These are phyloP conservation scores for Chrysotoxum bicinctum DNA, from an alignment of 2,888 invertebrate genomes.

Conservation along the genomic window DNA sequence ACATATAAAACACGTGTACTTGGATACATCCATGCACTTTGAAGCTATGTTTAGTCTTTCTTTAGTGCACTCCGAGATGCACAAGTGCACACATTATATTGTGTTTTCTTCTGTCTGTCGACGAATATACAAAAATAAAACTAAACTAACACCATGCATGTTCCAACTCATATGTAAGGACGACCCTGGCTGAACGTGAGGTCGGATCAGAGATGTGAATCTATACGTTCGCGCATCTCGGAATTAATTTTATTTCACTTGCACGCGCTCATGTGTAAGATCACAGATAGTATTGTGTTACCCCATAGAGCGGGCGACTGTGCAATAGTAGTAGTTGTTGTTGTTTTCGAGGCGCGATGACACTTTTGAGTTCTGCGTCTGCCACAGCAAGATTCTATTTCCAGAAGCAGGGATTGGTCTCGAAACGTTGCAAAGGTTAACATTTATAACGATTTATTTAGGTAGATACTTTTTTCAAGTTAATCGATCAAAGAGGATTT, in stretches of 20 bases:
- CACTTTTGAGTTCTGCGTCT: constrained; percentile 30
- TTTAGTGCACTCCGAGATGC: constrained; percentile 10
- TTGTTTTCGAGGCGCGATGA: constrained; percentile 2
- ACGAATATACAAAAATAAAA: constrained; percentile 33
- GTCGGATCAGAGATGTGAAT: constrained; percentile 65
- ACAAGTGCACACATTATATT: constrained; percentile 20
- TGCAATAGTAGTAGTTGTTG: neutral
- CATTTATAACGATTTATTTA: neutral
- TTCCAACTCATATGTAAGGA: constrained; percentile 21
- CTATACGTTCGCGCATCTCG: constrained; percentile 58
- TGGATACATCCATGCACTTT: constrained; percentile 30
- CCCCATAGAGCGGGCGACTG: constrained; percentile 59
- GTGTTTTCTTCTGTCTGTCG: neutral
- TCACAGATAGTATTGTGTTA: constrained; percentile 59
- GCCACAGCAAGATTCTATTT: constrained; percentile 39
- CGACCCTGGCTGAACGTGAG: constrained; percentile 68
- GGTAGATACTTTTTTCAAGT: constrained; percentile 13
- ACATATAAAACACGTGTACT: constrained; percentile 58
- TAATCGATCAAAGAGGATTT: constrained; percentile 56
- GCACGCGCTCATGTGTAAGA: constrained; percentile 72
- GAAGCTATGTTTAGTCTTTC: constrained; percentile 23
- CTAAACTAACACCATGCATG: constrained; percentile 32
- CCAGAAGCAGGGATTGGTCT: neutral
- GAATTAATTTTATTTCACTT: constrained; percentile 71
- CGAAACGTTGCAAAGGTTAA: constrained; percentile 36